Evolutionary conservation across 2,888 invertebrate genomes (phyloP).

Genomic region (Pristionchus fissidentatus): DNA sequence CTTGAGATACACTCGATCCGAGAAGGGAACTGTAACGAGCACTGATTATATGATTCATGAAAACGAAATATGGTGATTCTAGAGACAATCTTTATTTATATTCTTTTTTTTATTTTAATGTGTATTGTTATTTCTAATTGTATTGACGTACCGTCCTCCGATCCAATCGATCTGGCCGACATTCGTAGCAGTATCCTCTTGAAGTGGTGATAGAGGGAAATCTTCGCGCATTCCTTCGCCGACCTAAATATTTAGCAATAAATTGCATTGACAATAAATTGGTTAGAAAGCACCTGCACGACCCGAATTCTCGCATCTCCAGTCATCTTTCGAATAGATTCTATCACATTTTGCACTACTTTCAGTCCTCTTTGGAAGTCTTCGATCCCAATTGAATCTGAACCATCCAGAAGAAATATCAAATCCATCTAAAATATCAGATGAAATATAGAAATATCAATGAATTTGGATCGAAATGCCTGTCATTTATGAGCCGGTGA

Average conservation of each 20-base stretch:
- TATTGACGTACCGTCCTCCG: neutral
- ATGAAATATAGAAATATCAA: too few relatives aligned
- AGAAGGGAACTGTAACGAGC: neutral
- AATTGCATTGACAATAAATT: neutral
- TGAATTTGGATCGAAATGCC: too few relatives aligned
- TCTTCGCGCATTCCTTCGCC: constrained; percentile 17
- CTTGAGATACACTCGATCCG: neutral
- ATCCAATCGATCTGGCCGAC: neutral
- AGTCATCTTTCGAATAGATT: neutral
- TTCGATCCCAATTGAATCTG: constrained; percentile 15
- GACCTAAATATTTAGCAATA: neutral
- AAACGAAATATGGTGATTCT: too few relatives aligned
- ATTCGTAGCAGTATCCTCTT: neutral
- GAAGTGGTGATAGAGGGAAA: neutral
- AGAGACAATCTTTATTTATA: too few relatives aligned
- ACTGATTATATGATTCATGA: neutral
- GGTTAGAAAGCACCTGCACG: neutral
- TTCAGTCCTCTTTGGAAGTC: neutral
- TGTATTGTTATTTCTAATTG: neutral
- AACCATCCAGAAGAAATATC: constrained; percentile 11
- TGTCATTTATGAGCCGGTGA: too few relatives aligned
- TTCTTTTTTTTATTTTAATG: too few relatives aligned
- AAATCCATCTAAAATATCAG: constrained; percentile 39
- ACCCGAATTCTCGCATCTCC: neutral
- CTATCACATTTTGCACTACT: neutral